Base-by-base conservation (phyloP, 2,113 vertebrate genomes). In the Scytalopus superciliaris region DNA sequence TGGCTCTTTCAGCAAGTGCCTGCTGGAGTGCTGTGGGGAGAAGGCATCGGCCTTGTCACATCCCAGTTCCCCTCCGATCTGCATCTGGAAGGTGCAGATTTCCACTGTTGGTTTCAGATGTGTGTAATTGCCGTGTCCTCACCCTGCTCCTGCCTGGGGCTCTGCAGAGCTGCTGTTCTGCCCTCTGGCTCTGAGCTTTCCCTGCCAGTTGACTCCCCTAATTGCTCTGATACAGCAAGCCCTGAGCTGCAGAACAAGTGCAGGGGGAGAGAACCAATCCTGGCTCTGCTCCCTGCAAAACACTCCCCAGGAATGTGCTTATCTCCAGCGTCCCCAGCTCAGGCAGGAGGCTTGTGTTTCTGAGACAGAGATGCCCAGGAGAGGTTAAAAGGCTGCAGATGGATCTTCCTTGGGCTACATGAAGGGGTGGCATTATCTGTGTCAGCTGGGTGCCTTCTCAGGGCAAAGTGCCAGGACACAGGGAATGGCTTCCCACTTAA, bases 81-180 rank as follows among this genome's bases (percentile, higher is more conserved):
- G 15, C 30, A 69, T 44, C 45, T 14, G n/a, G 9, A 23, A 49
- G 62, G 27, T 30, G 66, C 13, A 1, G 15, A 0, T 39, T 67
- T 28, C 56, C 52, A 17, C 35, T 9, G 44, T 12, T 25, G 42
- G 10, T 50, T 47, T 37, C 22, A 21, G 35, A 39, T 19, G 37
- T 2, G 0, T 33, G 35, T 64, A 28, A 73, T 56, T 44, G 72
- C 45, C 4, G 0, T 18, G 89, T 10, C 2, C n/a, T 45, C 22
- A 4, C 4, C 37, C 80, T 24, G 76, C 52, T 72, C 3, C 62
- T 89, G 92, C 90, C 89, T 10, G 53, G 12, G 79, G 79, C 66
- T 69, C 83, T 90, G 91, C 69, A 30, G 69, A 33, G 91, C 23
- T 12, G 21, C 15, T 42, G 22, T 14, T 40, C 40, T 94, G 94